Evolutionary conservation across 2,888 invertebrate genomes (phyloP).

Genomic region (Julus scanicus): DNA sequence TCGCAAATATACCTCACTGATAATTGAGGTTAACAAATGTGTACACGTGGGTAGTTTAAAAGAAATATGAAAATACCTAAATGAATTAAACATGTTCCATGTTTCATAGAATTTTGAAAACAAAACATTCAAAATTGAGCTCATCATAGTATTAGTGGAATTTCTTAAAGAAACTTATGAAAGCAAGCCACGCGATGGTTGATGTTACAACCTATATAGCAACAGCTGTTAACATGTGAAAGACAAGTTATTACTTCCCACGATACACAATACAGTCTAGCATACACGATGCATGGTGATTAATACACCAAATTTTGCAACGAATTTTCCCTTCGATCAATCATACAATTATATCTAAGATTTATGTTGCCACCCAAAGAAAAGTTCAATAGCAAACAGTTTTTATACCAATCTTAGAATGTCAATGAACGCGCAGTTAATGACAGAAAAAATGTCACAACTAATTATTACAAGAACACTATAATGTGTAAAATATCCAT

Average conservation of each 20-base stretch:
- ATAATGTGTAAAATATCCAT: neutral
- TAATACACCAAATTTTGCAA: neutral
- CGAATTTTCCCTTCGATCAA: neutral
- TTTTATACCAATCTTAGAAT: neutral
- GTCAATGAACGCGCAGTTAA: neutral
- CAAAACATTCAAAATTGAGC: neutral
- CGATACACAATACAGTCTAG: neutral
- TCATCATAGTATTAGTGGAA: too few species aligned
- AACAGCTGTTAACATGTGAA: neutral
- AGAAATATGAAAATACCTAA: too few species aligned
- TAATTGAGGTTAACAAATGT: too few species aligned
- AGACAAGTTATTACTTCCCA: conserved; percentile 1
- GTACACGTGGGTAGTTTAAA: too few species aligned
- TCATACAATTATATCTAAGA: neutral
- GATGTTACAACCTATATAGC: neutral
- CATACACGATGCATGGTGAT: neutral
- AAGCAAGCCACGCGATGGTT: neutral
- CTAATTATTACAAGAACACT: neutral
- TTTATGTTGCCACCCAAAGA: neutral
- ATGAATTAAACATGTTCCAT: too few species aligned
- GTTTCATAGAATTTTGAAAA: neutral
- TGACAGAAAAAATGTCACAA: neutral
- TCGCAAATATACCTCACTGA: too few species aligned
- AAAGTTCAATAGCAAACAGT: neutral
- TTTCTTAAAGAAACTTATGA: neutral